Percentiles rank a stretch among this genome's conserved stretches.
These are phyloP conservation scores for Delphinapterus leucas DNA, from an alignment of 2,113 vertebrate species.

Conservation along the genomic window DNA sequence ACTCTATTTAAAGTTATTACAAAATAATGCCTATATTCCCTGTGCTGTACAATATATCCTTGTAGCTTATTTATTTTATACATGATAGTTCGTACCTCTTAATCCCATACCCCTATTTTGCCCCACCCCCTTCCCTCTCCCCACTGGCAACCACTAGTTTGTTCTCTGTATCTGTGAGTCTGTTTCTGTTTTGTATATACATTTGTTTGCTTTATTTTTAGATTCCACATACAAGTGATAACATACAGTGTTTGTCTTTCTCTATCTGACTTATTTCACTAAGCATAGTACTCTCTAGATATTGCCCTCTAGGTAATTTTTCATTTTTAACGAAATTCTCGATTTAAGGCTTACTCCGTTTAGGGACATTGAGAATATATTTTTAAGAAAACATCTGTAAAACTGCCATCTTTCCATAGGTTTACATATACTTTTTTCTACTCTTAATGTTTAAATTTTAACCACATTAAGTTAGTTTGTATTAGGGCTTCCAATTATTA, in stretches of 20 bases:
- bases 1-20: neutral
- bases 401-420: too few relatives aligned
- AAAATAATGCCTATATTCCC: neutral
- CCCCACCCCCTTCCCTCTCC: neutral
- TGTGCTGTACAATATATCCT: neutral
- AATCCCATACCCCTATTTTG: neutral
- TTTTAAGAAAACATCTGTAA: too few relatives aligned
- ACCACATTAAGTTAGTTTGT: too few relatives aligned
- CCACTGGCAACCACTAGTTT: neutral
- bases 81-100: neutral
- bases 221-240: neutral
- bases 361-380: too few relatives aligned
- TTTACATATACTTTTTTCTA: too few relatives aligned
- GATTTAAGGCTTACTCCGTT: too few relatives aligned
- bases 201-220: neutral
- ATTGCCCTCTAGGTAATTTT: neutral
- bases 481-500: too few relatives aligned
- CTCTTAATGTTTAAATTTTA: too few relatives aligned
- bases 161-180: neutral
- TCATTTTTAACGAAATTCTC: neutral
- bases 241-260: neutral
- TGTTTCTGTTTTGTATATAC: neutral
- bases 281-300: neutral
- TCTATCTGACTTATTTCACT: neutral
- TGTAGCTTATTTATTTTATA: neutral